phyloP scores from a whole-genome alignment of 1,140 invertebrate species.

The Euwallacea similis region DNA sequence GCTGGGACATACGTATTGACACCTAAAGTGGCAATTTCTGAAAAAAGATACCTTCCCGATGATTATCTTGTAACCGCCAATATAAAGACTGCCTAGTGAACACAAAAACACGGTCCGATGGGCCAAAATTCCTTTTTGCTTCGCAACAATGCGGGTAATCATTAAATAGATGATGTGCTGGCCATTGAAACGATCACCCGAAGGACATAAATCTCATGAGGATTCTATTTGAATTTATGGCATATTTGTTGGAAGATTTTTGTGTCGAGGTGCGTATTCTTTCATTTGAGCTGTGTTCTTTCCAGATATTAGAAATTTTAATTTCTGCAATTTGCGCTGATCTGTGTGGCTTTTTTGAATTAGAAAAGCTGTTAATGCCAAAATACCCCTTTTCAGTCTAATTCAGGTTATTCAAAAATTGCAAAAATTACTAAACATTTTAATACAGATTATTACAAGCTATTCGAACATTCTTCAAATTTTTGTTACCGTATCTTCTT shows the following conservation, averaged over 20 bases:
- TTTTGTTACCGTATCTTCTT: too few species aligned
- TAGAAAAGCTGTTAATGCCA: too few species aligned
- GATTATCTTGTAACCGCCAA: conserved; percentile 38
- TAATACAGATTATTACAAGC: too few species aligned
- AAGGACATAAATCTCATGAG: conserved; percentile 36
- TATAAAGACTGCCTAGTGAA: conserved; percentile 28
- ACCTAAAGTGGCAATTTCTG: conserved; percentile 37
- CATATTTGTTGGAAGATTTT: background rate
- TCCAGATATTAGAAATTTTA: background rate
- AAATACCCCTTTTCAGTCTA: too few species aligned
- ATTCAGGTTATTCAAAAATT: too few species aligned
- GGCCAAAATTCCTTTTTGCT: conserved; percentile 30
- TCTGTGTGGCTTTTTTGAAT: too few species aligned
- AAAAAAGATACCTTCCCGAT: conserved; percentile 30
- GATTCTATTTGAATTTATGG: conserved; percentile 26
- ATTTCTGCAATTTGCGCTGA: background rate
- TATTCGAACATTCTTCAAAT: too few species aligned
- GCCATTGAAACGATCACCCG: conserved; percentile 33
- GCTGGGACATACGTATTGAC: conserved; percentile 28
- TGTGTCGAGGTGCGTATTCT: background rate
- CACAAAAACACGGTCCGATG: conserved; percentile 30
- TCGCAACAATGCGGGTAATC: conserved; percentile 35
- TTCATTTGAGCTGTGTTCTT: too few species aligned
- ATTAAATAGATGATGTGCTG: conserved; percentile 33
- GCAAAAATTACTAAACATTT: too few species aligned